Percentiles rank a stretch among this genome's conserved stretches.
These are phyloP conservation scores for Drosophila ananassae DNA, from an alignment of 1,140 invertebrate species.

Conservation along the genomic window DNA sequence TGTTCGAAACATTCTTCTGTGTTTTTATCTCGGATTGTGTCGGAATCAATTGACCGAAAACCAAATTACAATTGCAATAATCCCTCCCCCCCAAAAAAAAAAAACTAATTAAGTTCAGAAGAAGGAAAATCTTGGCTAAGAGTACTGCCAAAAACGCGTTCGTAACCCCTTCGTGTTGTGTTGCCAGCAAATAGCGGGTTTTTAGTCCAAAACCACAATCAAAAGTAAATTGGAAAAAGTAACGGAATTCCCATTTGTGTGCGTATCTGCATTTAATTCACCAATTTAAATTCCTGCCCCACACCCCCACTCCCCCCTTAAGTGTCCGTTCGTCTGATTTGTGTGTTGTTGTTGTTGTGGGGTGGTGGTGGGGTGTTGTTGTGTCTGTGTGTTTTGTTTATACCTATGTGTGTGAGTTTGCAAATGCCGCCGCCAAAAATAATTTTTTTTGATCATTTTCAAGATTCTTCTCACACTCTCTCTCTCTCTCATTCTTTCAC, in stretches of 20 bases:
- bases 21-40: neutral
- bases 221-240: conserved; percentile 31
- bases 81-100: neutral
- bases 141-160: neutral
- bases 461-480: neutral
- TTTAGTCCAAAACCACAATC: conserved; percentile 8
- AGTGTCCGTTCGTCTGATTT: conserved; percentile 39
- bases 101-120: neutral
- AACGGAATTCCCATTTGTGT: conserved; percentile 34
- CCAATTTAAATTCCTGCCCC: conserved; percentile 39
- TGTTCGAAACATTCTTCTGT: neutral
- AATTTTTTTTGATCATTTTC: conserved; percentile 31
- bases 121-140: neutral
- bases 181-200: conserved; percentile 3
- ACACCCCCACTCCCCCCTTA: neutral
- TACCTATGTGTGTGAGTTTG: conserved; percentile 5
- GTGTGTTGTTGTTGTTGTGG: neutral
- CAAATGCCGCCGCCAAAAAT: conserved; percentile 47
- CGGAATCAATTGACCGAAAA: too few relatives aligned
- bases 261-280: conserved; percentile 43
- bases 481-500: neutral
- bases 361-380: neutral
- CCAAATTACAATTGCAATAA: neutral
- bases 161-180: neutral
- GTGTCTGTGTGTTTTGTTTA: too few relatives aligned